Percentiles rank a stretch among this genome's conserved stretches.
Conservation (phyloP, 2,113 vertebrate genomes). For the Butorides virescens region DNA sequence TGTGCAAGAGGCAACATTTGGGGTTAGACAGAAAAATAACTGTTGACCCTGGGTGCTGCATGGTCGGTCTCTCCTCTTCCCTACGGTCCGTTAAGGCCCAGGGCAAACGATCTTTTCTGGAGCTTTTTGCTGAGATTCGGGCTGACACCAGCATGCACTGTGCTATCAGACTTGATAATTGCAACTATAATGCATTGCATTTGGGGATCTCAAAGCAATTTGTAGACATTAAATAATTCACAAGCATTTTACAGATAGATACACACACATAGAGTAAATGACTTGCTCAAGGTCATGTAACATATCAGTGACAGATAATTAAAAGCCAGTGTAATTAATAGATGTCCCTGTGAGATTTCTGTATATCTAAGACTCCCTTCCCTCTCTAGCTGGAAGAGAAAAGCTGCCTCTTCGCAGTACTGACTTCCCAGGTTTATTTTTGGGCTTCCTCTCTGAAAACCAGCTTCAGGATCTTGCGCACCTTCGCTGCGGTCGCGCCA, state of each 20-base stretch:
- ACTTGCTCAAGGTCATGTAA: not conserved
- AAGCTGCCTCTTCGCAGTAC: rapidly evolving
- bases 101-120: not conserved
- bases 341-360: not conserved
- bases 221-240: slow-evolving; percentile 14
- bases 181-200: not conserved
- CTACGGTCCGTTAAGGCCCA: rapidly evolving
- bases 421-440: not conserved
- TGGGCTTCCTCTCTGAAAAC: not conserved
- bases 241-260: not conserved
- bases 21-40: not conserved
- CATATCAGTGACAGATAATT: not conserved
- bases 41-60: not conserved
- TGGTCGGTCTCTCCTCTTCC: rapidly evolving
- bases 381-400: not conserved
- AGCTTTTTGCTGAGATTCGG: not conserved
- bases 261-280: not conserved
- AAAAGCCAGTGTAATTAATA: not conserved
- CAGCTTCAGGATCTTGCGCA: not conserved
- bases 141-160: not conserved
- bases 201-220: not conserved
- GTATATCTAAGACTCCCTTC: not conserved
- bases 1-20: not conserved
- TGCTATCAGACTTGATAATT: not conserved
- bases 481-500: rapidly evolving